Conservation (phyloP, 1,140 invertebrate genomes). For the Lasioglossum baleicum region DNA sequence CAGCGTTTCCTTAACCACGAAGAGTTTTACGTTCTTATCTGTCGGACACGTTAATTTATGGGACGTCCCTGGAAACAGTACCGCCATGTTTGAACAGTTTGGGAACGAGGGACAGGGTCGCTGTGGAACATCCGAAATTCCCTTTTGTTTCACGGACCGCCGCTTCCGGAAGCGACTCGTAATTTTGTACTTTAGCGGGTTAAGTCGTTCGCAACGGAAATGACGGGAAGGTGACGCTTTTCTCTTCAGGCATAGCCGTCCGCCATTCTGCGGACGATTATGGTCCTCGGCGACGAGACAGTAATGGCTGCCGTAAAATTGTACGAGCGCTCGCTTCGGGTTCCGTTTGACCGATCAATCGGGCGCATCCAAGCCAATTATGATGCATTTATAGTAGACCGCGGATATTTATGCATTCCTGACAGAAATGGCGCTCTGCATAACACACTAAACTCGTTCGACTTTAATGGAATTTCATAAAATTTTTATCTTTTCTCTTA, state of each 20-base stretch:
- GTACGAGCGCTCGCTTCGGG: neutral
- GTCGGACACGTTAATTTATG: neutral
- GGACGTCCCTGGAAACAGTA: neutral
- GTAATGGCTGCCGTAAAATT: conserved; percentile 24
- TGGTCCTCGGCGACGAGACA: conserved; percentile 14
- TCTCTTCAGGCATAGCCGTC: neutral
- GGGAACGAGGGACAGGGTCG: neutral
- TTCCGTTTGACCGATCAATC: neutral
- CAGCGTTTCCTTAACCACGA: neutral
- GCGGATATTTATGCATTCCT: neutral
- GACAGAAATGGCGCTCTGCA: neutral
- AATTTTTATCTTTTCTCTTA: too few species aligned
- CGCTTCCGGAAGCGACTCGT: conserved; percentile 45
- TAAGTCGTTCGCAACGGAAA: conserved; percentile 44
- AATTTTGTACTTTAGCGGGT: conserved; percentile 54
- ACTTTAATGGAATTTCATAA: too few species aligned
- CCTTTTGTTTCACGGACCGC: conserved; percentile 14
- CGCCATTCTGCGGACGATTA: conserved; percentile 32
- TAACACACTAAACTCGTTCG: too few species aligned
- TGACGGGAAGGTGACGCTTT: conserved; percentile 23
- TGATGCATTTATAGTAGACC: neutral
- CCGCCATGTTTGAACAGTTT: neutral
- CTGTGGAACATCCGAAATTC: conserved; percentile 24
- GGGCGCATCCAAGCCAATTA: neutral
- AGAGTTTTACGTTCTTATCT: neutral